phyloP scores from a whole-genome alignment of 1,140 invertebrate genomes.

The Pseudomyrmex sp. region DNA sequence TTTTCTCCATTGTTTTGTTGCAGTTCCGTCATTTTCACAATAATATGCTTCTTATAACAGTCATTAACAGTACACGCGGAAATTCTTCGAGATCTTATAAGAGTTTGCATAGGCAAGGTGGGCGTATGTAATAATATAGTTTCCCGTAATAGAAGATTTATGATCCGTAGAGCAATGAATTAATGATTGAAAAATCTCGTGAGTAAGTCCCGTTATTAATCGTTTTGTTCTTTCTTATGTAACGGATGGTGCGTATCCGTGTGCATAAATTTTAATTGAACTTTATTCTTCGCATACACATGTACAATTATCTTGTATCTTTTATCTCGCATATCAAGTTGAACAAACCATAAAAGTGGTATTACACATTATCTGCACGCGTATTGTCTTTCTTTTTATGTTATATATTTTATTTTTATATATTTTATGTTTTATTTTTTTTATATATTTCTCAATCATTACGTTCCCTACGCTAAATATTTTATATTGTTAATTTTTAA shows the following conservation, averaged over 20 bases:
- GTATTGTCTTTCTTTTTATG: background rate
- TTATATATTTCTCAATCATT: background rate
- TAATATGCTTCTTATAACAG: conserved; percentile 28
- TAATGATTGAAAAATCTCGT: conserved; percentile 51
- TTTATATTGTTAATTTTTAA: too few relatives aligned
- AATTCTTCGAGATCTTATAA: conserved; percentile 53
- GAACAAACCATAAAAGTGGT: too few relatives aligned
- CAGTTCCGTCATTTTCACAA: conserved; percentile 27
- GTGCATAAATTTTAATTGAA: conserved; percentile 49
- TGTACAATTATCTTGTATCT: background rate
- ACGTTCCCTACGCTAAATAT: too few relatives aligned
- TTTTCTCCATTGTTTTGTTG: too few relatives aligned
- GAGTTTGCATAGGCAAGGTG: background rate
- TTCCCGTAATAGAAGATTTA: conserved; percentile 53
- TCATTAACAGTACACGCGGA: conserved; percentile 29
- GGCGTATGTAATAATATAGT: conserved; percentile 41
- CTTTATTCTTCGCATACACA: conserved; percentile 17
- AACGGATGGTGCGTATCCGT: conserved; percentile 35
- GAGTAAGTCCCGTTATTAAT: conserved; percentile 50
- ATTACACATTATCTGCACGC: too few relatives aligned
- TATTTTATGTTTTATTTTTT: background rate
- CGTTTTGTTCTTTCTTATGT: conserved; percentile 43
- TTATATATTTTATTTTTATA: background rate
- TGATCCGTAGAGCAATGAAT: conserved; percentile 51
- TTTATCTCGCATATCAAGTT: background rate